These are phyloP conservation scores for Chloroclystis v-ata DNA, from an alignment of 2,888 invertebrate genomes.

Conservation along the genomic window DNA sequence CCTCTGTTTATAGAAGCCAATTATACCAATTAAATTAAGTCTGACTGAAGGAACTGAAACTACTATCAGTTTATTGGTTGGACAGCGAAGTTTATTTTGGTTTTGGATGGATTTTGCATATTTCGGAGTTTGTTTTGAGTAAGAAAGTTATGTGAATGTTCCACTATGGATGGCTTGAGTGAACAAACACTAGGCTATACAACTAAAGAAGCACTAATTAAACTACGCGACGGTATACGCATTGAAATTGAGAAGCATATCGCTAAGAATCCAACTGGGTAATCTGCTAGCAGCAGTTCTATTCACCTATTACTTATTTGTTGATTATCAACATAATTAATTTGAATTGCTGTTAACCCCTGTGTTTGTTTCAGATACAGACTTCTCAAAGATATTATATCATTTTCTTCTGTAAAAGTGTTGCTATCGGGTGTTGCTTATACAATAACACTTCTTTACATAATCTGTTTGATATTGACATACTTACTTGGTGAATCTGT, in stretches of 20 bases:
- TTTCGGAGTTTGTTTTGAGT: background rate
- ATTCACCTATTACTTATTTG: background rate
- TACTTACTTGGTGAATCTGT: slow-evolving; percentile 62
- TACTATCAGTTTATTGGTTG: too few species aligned
- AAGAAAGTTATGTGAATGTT: slow-evolving; percentile 34
- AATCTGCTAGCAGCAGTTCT: slow-evolving; percentile 12
- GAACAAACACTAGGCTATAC: slow-evolving; percentile 76
- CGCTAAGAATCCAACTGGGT: slow-evolving; percentile 72
- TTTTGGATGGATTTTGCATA: background rate
- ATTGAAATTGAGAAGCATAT: slow-evolving; percentile 81
- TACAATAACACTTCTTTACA: slow-evolving; percentile 60
- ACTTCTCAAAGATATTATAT: slow-evolving; percentile 59
- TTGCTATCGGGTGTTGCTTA: slow-evolving; percentile 67
- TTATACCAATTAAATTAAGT: too few species aligned
- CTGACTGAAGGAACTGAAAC: too few species aligned
- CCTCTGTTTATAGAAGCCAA: too few species aligned
- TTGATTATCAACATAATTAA: background rate
- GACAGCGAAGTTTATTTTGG: too few species aligned
- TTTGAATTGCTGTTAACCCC: too few species aligned
- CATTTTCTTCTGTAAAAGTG: slow-evolving; percentile 70
- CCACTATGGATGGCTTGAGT: slow-evolving; percentile 55
- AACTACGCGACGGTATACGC: slow-evolving; percentile 84
- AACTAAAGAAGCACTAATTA: slow-evolving; percentile 82
- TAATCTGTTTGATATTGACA: slow-evolving; percentile 59
- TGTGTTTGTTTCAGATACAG: slow-evolving; percentile 61